A percentile compares a stretch with the other conserved stretches of the same genome.
Evolutionary conservation across 1,140 invertebrate species (phyloP).

Genomic region (Drosophila takahashii): DNA sequence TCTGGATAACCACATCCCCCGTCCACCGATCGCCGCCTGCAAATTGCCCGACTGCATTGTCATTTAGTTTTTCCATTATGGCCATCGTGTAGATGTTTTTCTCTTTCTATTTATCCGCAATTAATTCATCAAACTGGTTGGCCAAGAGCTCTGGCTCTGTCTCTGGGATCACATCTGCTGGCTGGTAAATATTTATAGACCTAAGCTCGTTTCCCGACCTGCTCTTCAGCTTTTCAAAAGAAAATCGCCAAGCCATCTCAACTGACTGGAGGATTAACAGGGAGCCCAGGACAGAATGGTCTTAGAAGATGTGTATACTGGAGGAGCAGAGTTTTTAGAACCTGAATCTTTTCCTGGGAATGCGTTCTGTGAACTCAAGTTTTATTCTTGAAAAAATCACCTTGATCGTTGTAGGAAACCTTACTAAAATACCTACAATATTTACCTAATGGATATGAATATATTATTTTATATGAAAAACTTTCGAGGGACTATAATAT

Average conservation of each 20-base stretch:
- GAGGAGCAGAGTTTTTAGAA: not conserved
- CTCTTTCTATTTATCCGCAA: conserved; percentile 42
- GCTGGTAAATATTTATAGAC: conserved; percentile 47
- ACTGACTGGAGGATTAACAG: conserved; percentile 28
- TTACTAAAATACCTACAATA: too few species aligned
- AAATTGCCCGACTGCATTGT: conserved; percentile 68
- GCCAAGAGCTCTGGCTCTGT: conserved; percentile 7
- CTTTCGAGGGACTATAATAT: too few species aligned
- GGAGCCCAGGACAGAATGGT: conserved; percentile 14
- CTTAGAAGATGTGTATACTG: conserved; percentile 19
- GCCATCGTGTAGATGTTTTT: conserved; percentile 64
- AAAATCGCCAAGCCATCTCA: conserved; percentile 14
- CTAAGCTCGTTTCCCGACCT: conserved; percentile 27
- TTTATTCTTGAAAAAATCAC: too few species aligned
- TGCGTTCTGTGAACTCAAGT: not conserved
- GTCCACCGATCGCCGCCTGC: conserved; percentile 17
- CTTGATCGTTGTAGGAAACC: too few species aligned
- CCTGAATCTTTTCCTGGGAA: not conserved
- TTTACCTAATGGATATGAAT: too few species aligned
- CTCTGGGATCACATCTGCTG: conserved; percentile 20
- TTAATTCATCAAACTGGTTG: conserved; percentile 65
- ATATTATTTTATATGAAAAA: too few species aligned
- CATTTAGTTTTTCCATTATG: conserved; percentile 71
- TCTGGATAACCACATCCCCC: not conserved
- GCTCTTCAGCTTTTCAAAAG: conserved; percentile 42